These are phyloP conservation scores for Hormaphis cornu DNA, from an alignment of 1,140 invertebrate species.

Conservation along the genomic window DNA sequence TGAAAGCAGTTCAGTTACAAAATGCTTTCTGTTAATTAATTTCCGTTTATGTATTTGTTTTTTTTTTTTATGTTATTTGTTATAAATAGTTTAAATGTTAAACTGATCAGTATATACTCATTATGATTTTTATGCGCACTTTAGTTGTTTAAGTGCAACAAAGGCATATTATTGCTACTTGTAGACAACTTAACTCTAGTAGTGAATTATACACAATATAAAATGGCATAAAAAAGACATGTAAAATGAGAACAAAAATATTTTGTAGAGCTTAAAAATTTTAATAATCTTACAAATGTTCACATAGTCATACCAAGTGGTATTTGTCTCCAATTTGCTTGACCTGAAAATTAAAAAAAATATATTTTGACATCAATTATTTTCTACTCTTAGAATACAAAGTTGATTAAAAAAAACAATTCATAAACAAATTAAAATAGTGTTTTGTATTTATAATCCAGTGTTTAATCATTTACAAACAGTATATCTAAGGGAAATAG, in stretches of 20 bases:
- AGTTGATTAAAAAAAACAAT: too few species aligned
- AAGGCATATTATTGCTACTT: background rate
- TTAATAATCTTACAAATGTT: background rate
- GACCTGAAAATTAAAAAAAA: slow-evolving; percentile 13
- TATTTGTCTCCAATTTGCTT: slow-evolving; percentile 3
- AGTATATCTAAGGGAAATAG: too few species aligned
- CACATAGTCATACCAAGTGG: background rate
- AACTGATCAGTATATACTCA: background rate
- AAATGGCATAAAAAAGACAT: background rate
- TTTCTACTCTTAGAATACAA: too few species aligned
- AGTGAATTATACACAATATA: slow-evolving; percentile 9
- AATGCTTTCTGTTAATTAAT: slow-evolving; percentile 15
- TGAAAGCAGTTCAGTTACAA: background rate
- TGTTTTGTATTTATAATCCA: too few species aligned
- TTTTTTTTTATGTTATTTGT: slow-evolving; percentile 29
- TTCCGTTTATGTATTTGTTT: background rate
- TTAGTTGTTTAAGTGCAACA: slow-evolving; percentile 10
- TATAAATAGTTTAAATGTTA: slow-evolving; percentile 24
- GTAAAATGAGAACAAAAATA: background rate
- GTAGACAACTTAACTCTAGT: background rate
- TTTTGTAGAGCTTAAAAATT: background rate
- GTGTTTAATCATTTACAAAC: too few species aligned
- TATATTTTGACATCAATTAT: background rate
- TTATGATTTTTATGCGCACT: background rate
- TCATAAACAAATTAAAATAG: too few species aligned